Evolutionary conservation across 2,888 invertebrate genomes (phyloP).

Genomic region (Melieria crassipennis): DNA sequence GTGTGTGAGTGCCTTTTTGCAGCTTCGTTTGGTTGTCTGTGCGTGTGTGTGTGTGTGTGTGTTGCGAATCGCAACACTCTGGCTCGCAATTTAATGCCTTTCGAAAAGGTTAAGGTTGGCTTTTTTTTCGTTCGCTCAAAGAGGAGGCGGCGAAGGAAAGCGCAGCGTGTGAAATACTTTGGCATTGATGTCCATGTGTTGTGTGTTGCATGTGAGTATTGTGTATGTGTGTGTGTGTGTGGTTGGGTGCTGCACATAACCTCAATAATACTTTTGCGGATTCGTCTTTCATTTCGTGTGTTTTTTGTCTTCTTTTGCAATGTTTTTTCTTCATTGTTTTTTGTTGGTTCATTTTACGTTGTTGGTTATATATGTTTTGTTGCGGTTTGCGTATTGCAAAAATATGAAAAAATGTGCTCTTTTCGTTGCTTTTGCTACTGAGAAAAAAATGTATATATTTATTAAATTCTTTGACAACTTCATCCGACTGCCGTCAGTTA

Average conservation of each 20-base stretch:
- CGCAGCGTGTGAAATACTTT: too few relatives aligned
- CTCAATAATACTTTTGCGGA: conserved; percentile 10
- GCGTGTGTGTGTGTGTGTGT: neutral
- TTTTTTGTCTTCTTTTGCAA: too few relatives aligned
- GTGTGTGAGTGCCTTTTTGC: neutral
- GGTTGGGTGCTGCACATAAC: neutral
- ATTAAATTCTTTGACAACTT: conserved; percentile 22
- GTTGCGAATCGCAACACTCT: conserved; percentile 20
- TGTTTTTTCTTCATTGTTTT: too few relatives aligned
- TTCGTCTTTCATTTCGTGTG: neutral
- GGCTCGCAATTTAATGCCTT: neutral
- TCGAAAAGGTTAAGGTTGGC: too few relatives aligned
- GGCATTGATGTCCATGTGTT: too few relatives aligned
- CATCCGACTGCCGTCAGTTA: neutral
- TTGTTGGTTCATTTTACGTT: too few relatives aligned
- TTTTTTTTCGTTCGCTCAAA: too few relatives aligned
- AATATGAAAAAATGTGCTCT: too few relatives aligned
- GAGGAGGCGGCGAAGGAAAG: too few relatives aligned
- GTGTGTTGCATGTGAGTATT: neutral
- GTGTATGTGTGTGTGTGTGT: neutral
- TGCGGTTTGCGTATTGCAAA: too few relatives aligned
- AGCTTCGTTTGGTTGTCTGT: neutral
- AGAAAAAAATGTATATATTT: neutral
- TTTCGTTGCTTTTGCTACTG: too few relatives aligned
- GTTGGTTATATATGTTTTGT: too few relatives aligned